phyloP scores from a whole-genome alignment of 2,797 vertebrate species.

The Sciaenops ocellatus region DNA sequence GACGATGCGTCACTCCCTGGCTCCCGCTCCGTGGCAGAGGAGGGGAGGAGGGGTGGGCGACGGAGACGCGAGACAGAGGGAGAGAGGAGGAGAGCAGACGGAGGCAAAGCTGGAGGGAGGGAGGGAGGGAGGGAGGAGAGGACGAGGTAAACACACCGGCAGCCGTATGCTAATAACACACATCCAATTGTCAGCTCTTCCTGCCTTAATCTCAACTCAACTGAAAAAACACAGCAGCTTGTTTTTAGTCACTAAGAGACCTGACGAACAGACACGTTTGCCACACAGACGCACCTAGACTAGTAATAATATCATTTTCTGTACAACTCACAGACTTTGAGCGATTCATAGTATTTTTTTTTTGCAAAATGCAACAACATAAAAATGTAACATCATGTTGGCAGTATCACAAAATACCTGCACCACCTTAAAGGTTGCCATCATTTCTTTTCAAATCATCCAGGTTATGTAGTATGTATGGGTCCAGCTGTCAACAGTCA shows the following conservation, averaged over 20 bases:
- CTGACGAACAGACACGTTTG: neutral
- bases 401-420: neutral
- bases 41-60: neutral
- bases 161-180: slow-evolving; percentile 31
- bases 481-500: neutral
- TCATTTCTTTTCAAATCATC: neutral
- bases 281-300: neutral
- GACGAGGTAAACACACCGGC: slow-evolving; percentile 33
- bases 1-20: slow-evolving; percentile 73
- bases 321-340: neutral
- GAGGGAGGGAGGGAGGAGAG: slow-evolving; percentile 11
- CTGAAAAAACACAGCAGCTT: slow-evolving; percentile 4
- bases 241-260: neutral
- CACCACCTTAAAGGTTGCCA: neutral
- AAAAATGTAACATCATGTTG: neutral
- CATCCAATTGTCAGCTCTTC: slow-evolving; percentile 32
- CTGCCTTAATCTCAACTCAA: slow-evolving; percentile 36
- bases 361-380: too few relatives aligned
- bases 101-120: slow-evolving; percentile 27
- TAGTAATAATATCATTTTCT: neutral
- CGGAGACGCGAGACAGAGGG: slow-evolving; percentile 25
- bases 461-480: neutral
- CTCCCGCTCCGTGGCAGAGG: slow-evolving; percentile 72
- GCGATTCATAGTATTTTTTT: too few relatives aligned
- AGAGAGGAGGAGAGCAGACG: slow-evolving; percentile 33